These are phyloP conservation scores for Halictus rubicundus DNA, from an alignment of 1,140 invertebrate genomes.

Conservation along the genomic window DNA sequence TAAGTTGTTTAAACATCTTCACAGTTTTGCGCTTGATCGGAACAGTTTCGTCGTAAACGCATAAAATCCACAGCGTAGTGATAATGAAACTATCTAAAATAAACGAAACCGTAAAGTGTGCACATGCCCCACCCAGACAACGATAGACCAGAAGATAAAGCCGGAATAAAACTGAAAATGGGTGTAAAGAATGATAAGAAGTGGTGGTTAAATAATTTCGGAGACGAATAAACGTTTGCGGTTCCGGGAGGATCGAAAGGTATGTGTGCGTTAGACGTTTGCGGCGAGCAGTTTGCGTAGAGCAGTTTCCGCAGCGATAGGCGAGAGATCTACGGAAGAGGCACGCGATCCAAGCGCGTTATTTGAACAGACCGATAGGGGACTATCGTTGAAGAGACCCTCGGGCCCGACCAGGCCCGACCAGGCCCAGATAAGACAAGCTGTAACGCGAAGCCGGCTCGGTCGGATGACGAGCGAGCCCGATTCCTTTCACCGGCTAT, in stretches of 20 bases:
- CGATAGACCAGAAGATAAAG: too few relatives aligned
- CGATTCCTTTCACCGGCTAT: constrained; percentile 27
- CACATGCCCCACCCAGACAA: too few relatives aligned
- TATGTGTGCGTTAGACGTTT: too few relatives aligned
- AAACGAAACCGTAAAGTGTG: too few relatives aligned
- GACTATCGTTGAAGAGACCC: constrained; percentile 48
- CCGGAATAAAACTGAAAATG: too few relatives aligned
- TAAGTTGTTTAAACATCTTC: too few relatives aligned
- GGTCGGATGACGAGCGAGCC: constrained; percentile 8
- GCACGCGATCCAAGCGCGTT: constrained; percentile 4
- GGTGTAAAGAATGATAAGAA: too few relatives aligned
- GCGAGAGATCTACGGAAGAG: neutral
- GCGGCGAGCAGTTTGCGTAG: neutral
- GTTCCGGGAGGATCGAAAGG: neutral
- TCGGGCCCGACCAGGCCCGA: neutral
- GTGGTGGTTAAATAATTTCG: too few relatives aligned
- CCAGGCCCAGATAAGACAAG: constrained; percentile 45
- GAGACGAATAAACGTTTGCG: neutral
- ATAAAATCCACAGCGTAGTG: too few relatives aligned
- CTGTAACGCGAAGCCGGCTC: constrained; percentile 27
- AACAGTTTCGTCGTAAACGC: too few relatives aligned
- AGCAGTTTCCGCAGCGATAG: neutral
- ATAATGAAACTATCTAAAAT: too few relatives aligned
- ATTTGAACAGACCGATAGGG: constrained; percentile 51
- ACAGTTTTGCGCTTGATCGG: too few relatives aligned